phyloP scores from a whole-genome alignment of 2,888 invertebrate genomes.

The Archaeoteleia sp. region DNA sequence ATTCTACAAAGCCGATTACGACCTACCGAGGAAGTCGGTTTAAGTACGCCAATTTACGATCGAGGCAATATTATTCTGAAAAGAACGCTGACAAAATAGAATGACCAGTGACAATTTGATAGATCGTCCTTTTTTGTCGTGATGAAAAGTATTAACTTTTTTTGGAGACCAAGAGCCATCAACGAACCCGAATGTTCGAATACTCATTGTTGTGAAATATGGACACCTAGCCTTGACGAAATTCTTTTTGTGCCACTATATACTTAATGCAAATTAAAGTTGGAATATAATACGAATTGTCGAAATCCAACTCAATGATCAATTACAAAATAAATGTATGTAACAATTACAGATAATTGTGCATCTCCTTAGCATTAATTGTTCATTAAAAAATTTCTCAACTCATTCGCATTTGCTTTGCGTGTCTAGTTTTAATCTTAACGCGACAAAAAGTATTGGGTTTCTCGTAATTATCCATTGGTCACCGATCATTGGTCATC shows the following conservation, averaged over 20 bases:
- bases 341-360: too few relatives aligned
- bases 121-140: slow-evolving; percentile 62
- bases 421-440: slow-evolving; percentile 24
- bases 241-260: too few relatives aligned
- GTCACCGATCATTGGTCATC: slow-evolving; percentile 61
- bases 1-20: background rate
- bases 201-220: too few relatives aligned
- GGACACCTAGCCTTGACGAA: too few relatives aligned
- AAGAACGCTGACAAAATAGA: slow-evolving; percentile 52
- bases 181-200: background rate
- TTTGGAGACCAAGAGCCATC: background rate
- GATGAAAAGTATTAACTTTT: slow-evolving; percentile 7
- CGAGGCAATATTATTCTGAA: too few relatives aligned
- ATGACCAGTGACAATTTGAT: slow-evolving; percentile 72
- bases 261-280: too few relatives aligned
- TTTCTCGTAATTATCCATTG: slow-evolving; percentile 67
- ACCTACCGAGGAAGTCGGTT: background rate
- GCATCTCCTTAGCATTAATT: too few relatives aligned
- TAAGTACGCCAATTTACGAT: slow-evolving; percentile 44
- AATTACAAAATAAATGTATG: too few relatives aligned
- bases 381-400: too few relatives aligned
- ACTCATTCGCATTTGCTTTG: too few relatives aligned
- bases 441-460: slow-evolving; percentile 52
- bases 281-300: too few relatives aligned
- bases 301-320: too few relatives aligned